These are phyloP conservation scores for Hirtodrosophila cameraria DNA, from an alignment of 2,888 invertebrate species.

Conservation along the genomic window DNA sequence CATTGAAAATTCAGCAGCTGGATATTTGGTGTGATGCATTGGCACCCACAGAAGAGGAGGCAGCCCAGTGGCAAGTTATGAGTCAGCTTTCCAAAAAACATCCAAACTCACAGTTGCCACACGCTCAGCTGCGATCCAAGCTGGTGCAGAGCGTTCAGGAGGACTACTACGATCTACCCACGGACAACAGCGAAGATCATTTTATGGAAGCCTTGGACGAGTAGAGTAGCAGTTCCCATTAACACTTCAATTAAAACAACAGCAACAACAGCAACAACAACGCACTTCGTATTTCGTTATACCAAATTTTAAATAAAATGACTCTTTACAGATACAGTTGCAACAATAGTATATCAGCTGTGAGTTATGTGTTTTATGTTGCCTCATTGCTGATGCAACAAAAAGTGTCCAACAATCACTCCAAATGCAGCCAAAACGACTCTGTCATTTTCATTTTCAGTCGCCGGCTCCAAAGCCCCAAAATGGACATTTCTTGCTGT, in stretches of 20 bases:
- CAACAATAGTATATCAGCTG: background rate
- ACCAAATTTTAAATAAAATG: conserved; percentile 11
- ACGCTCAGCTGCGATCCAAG: background rate
- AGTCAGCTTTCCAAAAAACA: no score
- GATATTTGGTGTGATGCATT: conserved; percentile 28
- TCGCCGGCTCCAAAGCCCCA: no score
- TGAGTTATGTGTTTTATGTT: background rate
- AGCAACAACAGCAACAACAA: no score
- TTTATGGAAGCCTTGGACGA: conserved; percentile 16
- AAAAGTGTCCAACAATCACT: background rate
- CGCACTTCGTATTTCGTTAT: background rate
- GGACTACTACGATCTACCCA: conserved; percentile 3
- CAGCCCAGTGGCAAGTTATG: background rate
- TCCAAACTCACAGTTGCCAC: no score
- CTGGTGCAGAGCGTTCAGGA: no score
- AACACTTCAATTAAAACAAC: no score
- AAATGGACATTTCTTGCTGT: no score
- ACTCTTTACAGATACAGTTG: background rate
- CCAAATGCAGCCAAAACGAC: conserved; percentile 24
- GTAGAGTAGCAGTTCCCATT: background rate
- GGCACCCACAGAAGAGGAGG: conserved; percentile 7
- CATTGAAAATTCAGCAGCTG: background rate
- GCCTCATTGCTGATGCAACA: conserved; percentile 6
- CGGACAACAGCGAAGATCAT: conserved; percentile 13
- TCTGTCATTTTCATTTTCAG: no score